phyloP scores from a whole-genome alignment of 2,888 invertebrate species.

The Buathra laborator region DNA sequence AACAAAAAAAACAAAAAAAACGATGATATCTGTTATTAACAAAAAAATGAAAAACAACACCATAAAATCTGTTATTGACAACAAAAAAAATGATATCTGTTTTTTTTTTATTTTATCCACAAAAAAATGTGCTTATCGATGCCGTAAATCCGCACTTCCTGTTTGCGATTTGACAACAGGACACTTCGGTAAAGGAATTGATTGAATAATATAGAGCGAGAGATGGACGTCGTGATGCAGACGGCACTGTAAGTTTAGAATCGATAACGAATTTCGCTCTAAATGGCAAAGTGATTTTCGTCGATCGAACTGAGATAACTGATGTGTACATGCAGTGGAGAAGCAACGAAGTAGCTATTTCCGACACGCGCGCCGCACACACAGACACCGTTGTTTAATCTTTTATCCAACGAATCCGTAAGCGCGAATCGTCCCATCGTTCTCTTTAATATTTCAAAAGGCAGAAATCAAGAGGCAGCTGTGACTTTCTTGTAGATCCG shows the following conservation, averaged over 20 bases:
- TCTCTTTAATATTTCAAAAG: slow-evolving; percentile 78
- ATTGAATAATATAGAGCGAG: background rate
- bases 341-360: background rate
- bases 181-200: slow-evolving; percentile 23
- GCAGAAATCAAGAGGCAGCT: slow-evolving; percentile 71
- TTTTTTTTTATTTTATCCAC: background rate
- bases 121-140: background rate
- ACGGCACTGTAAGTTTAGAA: slow-evolving; percentile 25
- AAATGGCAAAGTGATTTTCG: slow-evolving; percentile 37
- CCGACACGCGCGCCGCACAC: background rate
- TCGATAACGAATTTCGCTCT: slow-evolving; percentile 46
- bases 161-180: background rate
- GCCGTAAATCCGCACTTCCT: background rate
- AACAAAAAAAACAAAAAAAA: no score
- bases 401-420: no score
- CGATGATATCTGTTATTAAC: no score
- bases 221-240: background rate
- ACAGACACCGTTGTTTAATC: background rate
- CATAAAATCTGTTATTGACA: no score
- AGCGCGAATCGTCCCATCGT: background rate
- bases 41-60: no score
- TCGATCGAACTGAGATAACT: slow-evolving; percentile 11
- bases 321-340: background rate
- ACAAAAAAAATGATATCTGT: no score
- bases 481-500: background rate